These are phyloP conservation scores for Dexiosoma caninum DNA, from an alignment of 2,888 invertebrate genomes.

Conservation along the genomic window DNA sequence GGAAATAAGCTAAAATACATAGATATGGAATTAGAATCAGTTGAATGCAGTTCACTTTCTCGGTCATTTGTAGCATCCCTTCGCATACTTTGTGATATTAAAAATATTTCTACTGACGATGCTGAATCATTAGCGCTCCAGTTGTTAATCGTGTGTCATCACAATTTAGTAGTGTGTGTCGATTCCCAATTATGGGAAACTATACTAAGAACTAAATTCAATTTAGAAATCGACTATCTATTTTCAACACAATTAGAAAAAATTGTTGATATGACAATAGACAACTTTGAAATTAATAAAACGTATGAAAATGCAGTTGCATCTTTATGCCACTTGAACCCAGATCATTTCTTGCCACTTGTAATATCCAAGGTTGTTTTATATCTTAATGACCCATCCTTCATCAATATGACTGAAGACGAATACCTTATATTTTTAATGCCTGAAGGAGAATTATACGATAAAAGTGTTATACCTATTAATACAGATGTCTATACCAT, in stretches of 20 bases:
- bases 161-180: constrained; percentile 82
- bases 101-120: constrained; percentile 76
- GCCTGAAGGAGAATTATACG: constrained; percentile 93
- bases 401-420: constrained; percentile 86
- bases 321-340: constrained; percentile 83
- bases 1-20: constrained; percentile 82
- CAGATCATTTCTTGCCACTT: constrained; percentile 82
- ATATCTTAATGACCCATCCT: constrained; percentile 82
- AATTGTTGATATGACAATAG: constrained; percentile 82
- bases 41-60: constrained; percentile 67
- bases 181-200: constrained; percentile 84
- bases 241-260: constrained; percentile 80
- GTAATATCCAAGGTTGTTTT: constrained; percentile 82
- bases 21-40: constrained; percentile 78
- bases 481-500: constrained; percentile 74
- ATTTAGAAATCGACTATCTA: constrained; percentile 78
- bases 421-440: constrained; percentile 90
- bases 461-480: constrained; percentile 87
- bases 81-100: constrained; percentile 70
- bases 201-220: constrained; percentile 78
- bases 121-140: constrained; percentile 82
- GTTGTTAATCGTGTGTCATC: constrained; percentile 85
- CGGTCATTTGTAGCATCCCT: constrained; percentile 73
- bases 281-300: constrained; percentile 79
- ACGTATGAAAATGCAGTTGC: constrained; percentile 86